Evolutionary conservation across 2,797 vertebrate genomes (phyloP), one percentile per base, ranked within the genome.

Genomic region (Lepus oiostolus): DNA sequence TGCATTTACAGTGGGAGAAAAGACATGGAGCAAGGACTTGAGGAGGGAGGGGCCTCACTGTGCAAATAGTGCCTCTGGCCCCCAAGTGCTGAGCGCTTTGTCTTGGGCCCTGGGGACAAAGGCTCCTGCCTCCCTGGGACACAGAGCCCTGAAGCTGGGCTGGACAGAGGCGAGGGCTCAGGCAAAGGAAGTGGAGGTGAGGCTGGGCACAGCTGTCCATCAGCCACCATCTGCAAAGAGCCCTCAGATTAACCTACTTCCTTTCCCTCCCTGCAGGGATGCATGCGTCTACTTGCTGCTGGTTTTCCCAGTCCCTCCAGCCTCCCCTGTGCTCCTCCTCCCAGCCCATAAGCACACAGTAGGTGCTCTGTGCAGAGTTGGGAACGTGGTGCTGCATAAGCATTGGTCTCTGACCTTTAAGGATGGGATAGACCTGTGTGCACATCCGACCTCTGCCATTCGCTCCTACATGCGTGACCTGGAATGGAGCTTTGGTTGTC

Each of bases 401-500:
- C 4, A 7, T 0, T 74, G 42, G 54, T n/a, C 9, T 38, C 47
- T 10, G n/a, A 38, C 54, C 32, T 67, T 52, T 1, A 21, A 21
- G 77, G 28, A 65, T 76, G 88, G 47, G 74, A 52, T 21, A 52
- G 79, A 16, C 30, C 1, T 24, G 4, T 2, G 0, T 38, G 54
- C 88, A 88, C 14, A 63, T 26, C 17, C 22, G 30, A 62, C 7
- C 32, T 28, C 52, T 32, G 54, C 72, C 80, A 16, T 72, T 24
- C 3, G 0, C 47, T 14, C 38, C 35, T 26, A 3, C 0, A 4
- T 13, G 6, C 6, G 2, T 22, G 1, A 10, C 3, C 65, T n/a
- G 7, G 70, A 63, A 26, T 5, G 5, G 26, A 12, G 7, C 22
- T 38, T 24, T n/a, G 7, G 28, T 38, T 12, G 13, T 16, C 1